phyloP scores from a whole-genome alignment of 1,140 invertebrate genomes.

The Dolichoris vasculosae region DNA sequence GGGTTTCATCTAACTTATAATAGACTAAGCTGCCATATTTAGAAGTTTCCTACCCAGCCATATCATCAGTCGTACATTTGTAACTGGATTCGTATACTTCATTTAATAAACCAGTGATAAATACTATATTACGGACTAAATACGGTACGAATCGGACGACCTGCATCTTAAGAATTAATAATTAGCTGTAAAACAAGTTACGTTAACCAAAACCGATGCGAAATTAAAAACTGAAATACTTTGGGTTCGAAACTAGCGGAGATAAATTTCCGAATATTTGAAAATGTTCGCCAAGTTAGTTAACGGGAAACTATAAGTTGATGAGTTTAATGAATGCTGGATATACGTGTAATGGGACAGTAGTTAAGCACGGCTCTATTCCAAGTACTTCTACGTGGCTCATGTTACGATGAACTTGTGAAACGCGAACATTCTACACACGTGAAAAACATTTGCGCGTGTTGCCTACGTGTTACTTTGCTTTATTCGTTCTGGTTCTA shows the following conservation, averaged over 20 bases:
- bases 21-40: conserved; percentile 54
- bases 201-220: neutral
- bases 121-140: neutral
- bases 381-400: neutral
- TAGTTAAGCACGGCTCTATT: neutral
- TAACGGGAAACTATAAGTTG: too few relatives aligned
- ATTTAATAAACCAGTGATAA: neutral
- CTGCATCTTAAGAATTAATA: neutral
- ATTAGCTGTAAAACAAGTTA: neutral
- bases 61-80: conserved; percentile 48
- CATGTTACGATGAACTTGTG: neutral
- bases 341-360: too few relatives aligned
- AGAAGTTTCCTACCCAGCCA: conserved; percentile 50
- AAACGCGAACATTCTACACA: neutral
- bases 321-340: too few relatives aligned
- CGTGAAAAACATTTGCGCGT: neutral
- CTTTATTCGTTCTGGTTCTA: neutral
- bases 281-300: neutral
- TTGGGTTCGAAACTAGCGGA: neutral
- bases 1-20: conserved; percentile 57
- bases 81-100: conserved; percentile 24
- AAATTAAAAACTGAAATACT: neutral
- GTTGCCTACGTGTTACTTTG: neutral
- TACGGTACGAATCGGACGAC: neutral
- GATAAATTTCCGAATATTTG: neutral